These are phyloP conservation scores for Cyanocitta stelleri DNA, from an alignment of 2,113 vertebrate genomes.

Conservation along the genomic window DNA sequence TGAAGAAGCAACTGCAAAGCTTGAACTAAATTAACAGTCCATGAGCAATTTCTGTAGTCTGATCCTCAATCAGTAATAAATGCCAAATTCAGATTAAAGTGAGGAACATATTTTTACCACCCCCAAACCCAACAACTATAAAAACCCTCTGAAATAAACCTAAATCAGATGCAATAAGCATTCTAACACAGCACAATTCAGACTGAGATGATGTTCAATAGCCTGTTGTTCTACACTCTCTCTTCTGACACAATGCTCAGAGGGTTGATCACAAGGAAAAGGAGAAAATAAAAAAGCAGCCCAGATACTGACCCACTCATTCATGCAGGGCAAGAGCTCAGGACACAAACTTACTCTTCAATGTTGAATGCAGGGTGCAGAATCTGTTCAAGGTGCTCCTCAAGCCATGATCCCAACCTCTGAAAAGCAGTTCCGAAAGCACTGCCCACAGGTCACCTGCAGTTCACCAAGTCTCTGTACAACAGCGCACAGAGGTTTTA, in stretches of 20 bases:
- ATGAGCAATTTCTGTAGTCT: background rate
- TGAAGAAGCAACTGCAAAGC: background rate
- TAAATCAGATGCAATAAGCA: background rate
- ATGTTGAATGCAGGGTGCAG: rapidly evolving
- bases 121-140: background rate
- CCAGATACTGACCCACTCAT: background rate
- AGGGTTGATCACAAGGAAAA: background rate
- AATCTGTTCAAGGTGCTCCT: background rate
- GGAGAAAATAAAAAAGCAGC: background rate
- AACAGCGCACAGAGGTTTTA: background rate
- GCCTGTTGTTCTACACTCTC: background rate
- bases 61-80: background rate
- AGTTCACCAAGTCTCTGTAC: background rate
- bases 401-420: background rate
- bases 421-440: background rate
- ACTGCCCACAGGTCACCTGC: background rate
- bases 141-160: background rate
- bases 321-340: background rate
- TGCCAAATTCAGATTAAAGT: background rate
- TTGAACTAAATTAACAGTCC: background rate
- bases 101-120: background rate
- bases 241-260: background rate
- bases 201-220: background rate
- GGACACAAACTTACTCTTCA: background rate
- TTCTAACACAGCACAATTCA: background rate